phyloP scores from a whole-genome alignment of 2,113 vertebrate genomes.

The Chaetodon auriga region DNA sequence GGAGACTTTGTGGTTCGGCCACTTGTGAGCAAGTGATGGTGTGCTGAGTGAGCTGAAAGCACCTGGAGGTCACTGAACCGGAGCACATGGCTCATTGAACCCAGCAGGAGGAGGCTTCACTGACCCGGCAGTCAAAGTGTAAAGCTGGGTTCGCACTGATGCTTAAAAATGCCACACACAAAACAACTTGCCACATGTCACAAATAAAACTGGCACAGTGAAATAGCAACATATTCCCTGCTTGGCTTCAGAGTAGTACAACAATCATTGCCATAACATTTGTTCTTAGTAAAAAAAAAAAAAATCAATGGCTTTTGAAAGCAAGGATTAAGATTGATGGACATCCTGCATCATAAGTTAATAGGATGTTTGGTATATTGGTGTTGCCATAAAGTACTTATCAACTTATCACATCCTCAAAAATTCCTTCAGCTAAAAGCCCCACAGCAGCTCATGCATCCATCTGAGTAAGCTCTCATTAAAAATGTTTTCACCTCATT shows the following conservation, averaged over 20 bases:
- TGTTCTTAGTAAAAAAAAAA: constrained; percentile 18
- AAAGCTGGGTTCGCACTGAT: no score
- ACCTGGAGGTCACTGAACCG: constrained; percentile 3
- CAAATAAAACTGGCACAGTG: background rate
- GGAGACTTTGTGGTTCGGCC: background rate
- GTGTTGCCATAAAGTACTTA: constrained; percentile 32
- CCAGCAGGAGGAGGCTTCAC: background rate
- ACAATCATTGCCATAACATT: constrained; percentile 1
- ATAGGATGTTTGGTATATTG: constrained; percentile 20
- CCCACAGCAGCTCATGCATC: constrained; percentile 22
- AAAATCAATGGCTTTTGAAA: constrained; percentile 38
- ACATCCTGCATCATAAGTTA: background rate
- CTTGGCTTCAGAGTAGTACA: background rate
- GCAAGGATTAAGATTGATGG: constrained; percentile 26
- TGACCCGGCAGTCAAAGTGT: no score
- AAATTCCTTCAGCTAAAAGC: constrained; percentile 47
- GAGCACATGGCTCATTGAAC: background rate
- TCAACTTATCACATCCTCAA: constrained; percentile 17
- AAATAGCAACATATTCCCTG: constrained; percentile 8
- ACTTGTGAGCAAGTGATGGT: background rate
- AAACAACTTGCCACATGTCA: background rate
- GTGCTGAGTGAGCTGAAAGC: constrained; percentile 11
- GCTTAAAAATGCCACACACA: background rate
- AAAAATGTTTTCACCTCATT: constrained; percentile 60
- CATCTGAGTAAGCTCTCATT: constrained; percentile 47